Conservation (phyloP, 1,140 invertebrate genomes). For the Tetragnatha versicolor region DNA sequence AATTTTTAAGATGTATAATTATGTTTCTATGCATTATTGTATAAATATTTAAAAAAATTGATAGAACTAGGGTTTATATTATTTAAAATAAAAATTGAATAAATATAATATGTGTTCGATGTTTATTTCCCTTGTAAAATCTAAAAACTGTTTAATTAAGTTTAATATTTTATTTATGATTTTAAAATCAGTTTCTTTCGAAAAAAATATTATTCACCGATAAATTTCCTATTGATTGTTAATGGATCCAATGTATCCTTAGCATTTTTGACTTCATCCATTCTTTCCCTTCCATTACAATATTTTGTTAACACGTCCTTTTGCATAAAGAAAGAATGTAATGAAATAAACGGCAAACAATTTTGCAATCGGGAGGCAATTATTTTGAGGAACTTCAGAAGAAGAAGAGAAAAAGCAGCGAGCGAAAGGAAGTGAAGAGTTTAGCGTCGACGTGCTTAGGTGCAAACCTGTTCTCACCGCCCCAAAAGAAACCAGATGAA, state of each 20-base stretch:
- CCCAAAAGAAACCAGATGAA: constrained; percentile 9
- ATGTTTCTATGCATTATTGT: no score
- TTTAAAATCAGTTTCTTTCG: no score
- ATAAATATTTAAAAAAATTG: no score
- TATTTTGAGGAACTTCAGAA: constrained; percentile 20
- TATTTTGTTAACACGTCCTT: background rate
- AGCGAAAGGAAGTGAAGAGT: background rate
- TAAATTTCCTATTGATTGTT: background rate
- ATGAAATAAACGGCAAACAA: background rate
- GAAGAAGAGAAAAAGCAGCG: background rate
- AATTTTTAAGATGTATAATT: no score
- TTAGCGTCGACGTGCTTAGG: no score
- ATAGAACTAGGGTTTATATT: no score
- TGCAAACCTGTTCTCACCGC: background rate
- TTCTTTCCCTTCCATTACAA: background rate
- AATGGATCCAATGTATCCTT: background rate
- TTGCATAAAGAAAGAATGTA: background rate
- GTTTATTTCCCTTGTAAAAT: no score
- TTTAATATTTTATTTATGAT: no score
- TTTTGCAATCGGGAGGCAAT: constrained; percentile 33
- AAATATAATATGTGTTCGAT: no score
- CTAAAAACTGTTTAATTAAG: no score
- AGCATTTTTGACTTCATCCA: background rate
- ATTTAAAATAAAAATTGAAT: no score
- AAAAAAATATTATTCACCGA: background rate